phyloP scores from a whole-genome alignment of 2,113 vertebrate species.

The Nibea albiflora region DNA sequence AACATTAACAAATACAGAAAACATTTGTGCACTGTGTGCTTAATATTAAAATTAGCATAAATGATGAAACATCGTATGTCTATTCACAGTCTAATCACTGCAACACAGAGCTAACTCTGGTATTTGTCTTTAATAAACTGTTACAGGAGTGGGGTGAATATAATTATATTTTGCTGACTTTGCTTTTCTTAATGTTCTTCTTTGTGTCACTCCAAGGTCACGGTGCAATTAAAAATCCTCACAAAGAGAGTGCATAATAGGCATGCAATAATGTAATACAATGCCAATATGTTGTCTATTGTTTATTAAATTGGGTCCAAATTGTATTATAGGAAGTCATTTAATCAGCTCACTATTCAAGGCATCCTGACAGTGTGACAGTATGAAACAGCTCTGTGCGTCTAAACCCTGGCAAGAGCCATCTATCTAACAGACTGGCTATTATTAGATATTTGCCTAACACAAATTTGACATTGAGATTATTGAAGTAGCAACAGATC shows the following conservation, averaged over 20 bases:
- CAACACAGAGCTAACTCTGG: conserved; percentile 30
- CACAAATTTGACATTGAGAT: conserved; percentile 71
- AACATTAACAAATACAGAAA: conserved; percentile 30
- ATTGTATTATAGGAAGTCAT: conserved; percentile 39
- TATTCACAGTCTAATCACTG: conserved; percentile 42
- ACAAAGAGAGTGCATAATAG: conserved; percentile 25
- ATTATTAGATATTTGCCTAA: conserved; percentile 77
- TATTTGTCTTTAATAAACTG: conserved; percentile 40
- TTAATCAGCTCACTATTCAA: conserved; percentile 57
- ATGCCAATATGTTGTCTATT: conserved; percentile 33
- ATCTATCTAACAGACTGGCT: conserved; percentile 57
- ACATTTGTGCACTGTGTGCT: conserved; percentile 27
- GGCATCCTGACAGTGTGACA: conserved; percentile 59
- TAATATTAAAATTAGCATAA: conserved; percentile 37
- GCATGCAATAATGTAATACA: conserved; percentile 39
- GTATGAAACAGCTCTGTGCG: conserved; percentile 51
- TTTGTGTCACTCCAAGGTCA: conserved; percentile 64
- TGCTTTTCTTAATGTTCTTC: conserved; percentile 51
- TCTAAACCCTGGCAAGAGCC: conserved; percentile 44
- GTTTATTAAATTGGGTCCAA: conserved; percentile 42
- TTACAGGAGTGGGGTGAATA: conserved; percentile 30
- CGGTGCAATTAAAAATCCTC: conserved; percentile 39
- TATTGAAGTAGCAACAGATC: conserved; percentile 72
- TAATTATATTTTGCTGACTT: conserved; percentile 68
- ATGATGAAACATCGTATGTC: conserved; percentile 46